Evolutionary conservation across 2,113 vertebrate species (phyloP), one percentile per base, ranked within the genome.

Genomic region (Donacobius atricapilla): DNA sequence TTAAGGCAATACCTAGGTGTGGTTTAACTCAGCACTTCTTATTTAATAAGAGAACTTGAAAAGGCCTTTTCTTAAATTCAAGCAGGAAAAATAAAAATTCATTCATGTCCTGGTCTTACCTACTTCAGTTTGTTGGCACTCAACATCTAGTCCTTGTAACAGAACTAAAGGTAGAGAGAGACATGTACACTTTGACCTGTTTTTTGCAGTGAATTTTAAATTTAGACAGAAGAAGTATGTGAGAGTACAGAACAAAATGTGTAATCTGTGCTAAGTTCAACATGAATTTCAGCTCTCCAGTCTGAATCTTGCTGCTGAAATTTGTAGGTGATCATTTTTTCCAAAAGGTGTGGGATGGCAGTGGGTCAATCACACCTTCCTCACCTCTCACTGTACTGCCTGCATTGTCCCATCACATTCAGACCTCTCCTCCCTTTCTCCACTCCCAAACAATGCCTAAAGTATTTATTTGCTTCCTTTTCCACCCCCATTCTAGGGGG

Each of bases 401-500:
- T 10, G 48, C 23, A 4, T 24, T 23, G n/a, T 54, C 25, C 53
- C 20, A 22, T 50, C 5, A 7, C 18, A 66, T 31, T 40, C 63
- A 71, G 30, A 30, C 9, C 28, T 17, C 17, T 30, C 39, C 33
- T 57, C 54, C 40, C 17, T 37, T 69, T 54, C 37, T 78, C 30
- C 14, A 14, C 56, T 61, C 31, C 40, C 65, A 76, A 18, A 45
- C 12, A 21, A n/a, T 35, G 13, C 28, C 16, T 39, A 1, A 9
- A 50, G 18, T 50, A 50, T 57, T 78, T 65, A n/a, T 68, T 60
- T 83, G 22, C 13, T 68, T 35, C 27, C 22, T 16, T 65, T 5
- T 3, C 7, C 9, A 3, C 1, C 19, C 12, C 13, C 1, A 31
- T 53, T 51, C 42, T 39, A 8, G 8, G n/a, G n/a, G n/a, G n/a